Evolutionary conservation across 2,888 invertebrate species (phyloP).

Genomic region (Thalpophila matura): DNA sequence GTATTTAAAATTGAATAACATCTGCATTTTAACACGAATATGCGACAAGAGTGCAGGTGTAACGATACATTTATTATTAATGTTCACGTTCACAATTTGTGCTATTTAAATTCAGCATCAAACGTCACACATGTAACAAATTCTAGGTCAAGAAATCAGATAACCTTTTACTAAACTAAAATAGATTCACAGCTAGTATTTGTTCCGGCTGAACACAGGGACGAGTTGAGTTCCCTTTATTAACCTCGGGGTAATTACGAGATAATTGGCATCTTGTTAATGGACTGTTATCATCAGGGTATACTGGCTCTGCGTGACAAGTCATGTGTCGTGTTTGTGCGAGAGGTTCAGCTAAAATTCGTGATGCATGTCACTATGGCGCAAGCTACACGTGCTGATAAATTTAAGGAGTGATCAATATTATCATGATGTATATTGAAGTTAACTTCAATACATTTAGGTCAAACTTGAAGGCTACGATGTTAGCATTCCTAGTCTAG

Average conservation of each 20-base stretch:
- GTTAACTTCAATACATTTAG: no score
- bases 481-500: no score
- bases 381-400: no score
- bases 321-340: background rate
- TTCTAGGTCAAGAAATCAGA: constrained; percentile 58
- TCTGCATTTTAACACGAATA: no score
- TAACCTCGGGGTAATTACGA: constrained; percentile 35
- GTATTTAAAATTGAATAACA: no score
- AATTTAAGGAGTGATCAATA: no score
- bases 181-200: constrained; percentile 47
- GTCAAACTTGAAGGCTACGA: no score
- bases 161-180: constrained; percentile 57
- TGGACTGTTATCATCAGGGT: background rate
- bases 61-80: background rate
- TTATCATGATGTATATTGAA: no score
- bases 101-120: constrained; percentile 47
- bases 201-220: constrained; percentile 42
- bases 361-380: background rate
- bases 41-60: background rate
- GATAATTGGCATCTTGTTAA: constrained; percentile 30
- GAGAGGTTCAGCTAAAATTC: constrained; percentile 11
- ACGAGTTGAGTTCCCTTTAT: constrained; percentile 35
- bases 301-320: background rate
- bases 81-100: constrained; percentile 7
- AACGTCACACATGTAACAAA: constrained; percentile 43